Percentiles rank a stretch among this genome's conserved stretches.
Conservation (phyloP, 2,888 invertebrate species). For the Bellardia pandia region DNA sequence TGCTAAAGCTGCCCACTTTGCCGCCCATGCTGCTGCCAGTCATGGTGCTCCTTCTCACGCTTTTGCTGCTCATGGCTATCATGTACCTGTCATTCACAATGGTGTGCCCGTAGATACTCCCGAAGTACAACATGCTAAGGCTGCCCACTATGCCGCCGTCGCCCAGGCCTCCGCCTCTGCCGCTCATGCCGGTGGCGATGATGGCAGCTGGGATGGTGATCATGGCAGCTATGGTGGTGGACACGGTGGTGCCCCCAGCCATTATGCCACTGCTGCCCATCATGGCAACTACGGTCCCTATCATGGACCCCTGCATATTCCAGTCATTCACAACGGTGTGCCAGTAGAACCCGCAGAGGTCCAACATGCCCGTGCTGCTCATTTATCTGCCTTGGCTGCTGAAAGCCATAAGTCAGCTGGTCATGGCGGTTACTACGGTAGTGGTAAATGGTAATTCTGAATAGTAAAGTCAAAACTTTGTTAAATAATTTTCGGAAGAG, state of each 20-base stretch:
- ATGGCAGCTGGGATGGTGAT: conserved; percentile 77
- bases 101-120: conserved; percentile 85
- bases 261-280: conserved; percentile 66
- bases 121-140: conserved; percentile 84
- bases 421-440: conserved; percentile 75
- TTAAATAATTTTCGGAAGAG: conserved; percentile 46
- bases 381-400: conserved; percentile 82
- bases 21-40: conserved; percentile 83
- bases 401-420: conserved; percentile 81
- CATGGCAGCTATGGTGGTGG: conserved; percentile 76
- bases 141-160: conserved; percentile 83
- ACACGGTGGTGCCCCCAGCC: conserved; percentile 74
- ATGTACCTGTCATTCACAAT: conserved; percentile 84
- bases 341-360: conserved; percentile 85
- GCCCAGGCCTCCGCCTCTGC: conserved; percentile 79
- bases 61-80: conserved; percentile 78
- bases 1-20: conserved; percentile 83
- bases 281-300: conserved; percentile 78
- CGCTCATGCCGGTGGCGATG: conserved; percentile 76
- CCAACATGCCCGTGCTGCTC: conserved; percentile 84
- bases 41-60: conserved; percentile 76
- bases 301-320: conserved; percentile 84
- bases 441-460: conserved; percentile 72
- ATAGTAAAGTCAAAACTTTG: conserved; percentile 24
- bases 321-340: conserved; percentile 84